Base-by-base conservation (phyloP, 2,888 invertebrate genomes). In the Brachyptera risi region DNA sequence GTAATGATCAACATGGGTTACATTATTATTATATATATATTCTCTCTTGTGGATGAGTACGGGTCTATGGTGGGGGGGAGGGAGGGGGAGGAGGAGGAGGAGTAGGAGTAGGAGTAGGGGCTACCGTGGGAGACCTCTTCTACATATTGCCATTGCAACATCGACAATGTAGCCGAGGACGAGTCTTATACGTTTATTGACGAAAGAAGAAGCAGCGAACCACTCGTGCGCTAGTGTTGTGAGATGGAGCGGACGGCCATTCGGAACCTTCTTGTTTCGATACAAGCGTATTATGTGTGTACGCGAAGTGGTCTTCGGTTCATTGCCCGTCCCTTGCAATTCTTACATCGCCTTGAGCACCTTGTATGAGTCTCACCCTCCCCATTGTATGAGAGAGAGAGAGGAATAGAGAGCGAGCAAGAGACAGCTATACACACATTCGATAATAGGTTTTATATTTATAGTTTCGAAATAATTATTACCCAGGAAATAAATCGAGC, bases 1-100 rank as follows among this genome's bases (percentile, higher is more conserved):
- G 31, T 51, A 51, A 51, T 51, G 51, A 51, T 51, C 27, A 51
- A 51, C 51, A 51, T 51, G 51, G 26, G 49, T 49, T 24, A n/a
- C n/a, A 7, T 49, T 49, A 49, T 49, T 49, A 49, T 23, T 23
- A 24, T 49, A 17, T 38, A 15, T 38, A 38, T 38, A 5, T 5
- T 38, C 38, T 38, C 38, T 5, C 38, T 38, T 17, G 42, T 15
- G 42, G 42, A 42, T 17, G 42, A 42, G 42, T 42, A 5, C 13
- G 13, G n/a, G 38, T 38, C n/a, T 15, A 17, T n/a, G n/a, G n/a
- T 3, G 38, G 5, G 15, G 42, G 47, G 24, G 23, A n/a, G 47
- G 24, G n/a, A n/a, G 23, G 21, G 5, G 44, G 21, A 21, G 19
- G 38, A 17, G n/a, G n/a, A 13, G 38, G 5, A 38, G 42, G 47